Evolutionary conservation across 2,888 invertebrate genomes (phyloP).

Genomic region (Pristionchus mayeri): DNA sequence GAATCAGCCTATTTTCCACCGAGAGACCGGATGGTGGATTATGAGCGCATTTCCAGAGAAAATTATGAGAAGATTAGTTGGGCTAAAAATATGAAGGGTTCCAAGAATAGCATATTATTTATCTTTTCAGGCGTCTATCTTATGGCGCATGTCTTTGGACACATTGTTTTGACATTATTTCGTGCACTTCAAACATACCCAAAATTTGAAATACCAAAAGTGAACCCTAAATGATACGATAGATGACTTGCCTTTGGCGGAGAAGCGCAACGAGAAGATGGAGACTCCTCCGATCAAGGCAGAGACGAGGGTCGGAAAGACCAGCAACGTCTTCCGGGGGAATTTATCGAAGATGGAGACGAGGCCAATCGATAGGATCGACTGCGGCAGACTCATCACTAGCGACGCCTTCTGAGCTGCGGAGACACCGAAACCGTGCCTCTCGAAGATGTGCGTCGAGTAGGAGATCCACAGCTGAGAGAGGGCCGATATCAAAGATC

Average conservation of each 20-base stretch:
- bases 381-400: constrained; percentile 64
- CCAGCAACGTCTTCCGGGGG: constrained; percentile 63
- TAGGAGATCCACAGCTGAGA: constrained; percentile 74
- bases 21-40: no score
- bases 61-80: no score
- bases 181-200: no score
- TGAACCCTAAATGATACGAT: neutral
- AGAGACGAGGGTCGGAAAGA: constrained; percentile 66
- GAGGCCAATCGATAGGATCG: constrained; percentile 35
- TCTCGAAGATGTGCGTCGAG: constrained; percentile 72
- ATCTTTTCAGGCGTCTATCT: no score
- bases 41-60: no score
- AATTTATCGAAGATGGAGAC: constrained; percentile 54
- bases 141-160: no score
- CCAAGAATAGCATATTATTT: no score
- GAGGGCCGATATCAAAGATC: neutral
- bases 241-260: neutral
- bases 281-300: constrained; percentile 61
- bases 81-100: no score
- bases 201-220: no score
- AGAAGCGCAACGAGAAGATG: constrained; percentile 50
- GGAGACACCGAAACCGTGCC: constrained; percentile 60
- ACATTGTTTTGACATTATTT: no score
- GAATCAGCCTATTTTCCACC: no score
- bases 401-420: constrained; percentile 66